These are phyloP conservation scores for Steatornis caripensis DNA, from an alignment of 2,113 vertebrate genomes.

Conservation along the genomic window DNA sequence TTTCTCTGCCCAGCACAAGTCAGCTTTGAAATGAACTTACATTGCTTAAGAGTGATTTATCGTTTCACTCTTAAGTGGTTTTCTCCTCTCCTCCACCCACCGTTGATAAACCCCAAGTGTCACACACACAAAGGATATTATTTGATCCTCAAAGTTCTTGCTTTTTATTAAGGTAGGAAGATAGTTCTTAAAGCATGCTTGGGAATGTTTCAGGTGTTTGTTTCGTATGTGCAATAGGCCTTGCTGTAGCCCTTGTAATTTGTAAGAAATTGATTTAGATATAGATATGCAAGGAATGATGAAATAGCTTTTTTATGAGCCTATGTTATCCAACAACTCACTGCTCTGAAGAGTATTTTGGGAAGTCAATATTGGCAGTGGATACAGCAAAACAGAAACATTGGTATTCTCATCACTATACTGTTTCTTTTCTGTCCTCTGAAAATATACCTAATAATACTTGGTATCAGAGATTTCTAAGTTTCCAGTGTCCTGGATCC, in stretches of 20 bases:
- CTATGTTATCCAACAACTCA: background rate
- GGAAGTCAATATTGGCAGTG: background rate
- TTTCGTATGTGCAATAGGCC: background rate
- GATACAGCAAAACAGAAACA: background rate
- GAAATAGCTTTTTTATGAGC: background rate
- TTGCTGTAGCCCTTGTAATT: background rate
- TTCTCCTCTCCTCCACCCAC: background rate
- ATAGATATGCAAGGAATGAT: background rate
- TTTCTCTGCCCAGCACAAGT: background rate
- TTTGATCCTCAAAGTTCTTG: background rate
- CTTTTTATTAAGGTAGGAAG: background rate
- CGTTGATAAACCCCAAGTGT: background rate
- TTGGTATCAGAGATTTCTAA: background rate
- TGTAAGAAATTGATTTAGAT: background rate
- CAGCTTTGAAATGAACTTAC: background rate
- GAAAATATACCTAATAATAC: background rate
- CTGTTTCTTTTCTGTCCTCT: background rate
- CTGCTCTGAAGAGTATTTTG: background rate
- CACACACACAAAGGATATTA: background rate
- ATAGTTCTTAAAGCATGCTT: background rate
- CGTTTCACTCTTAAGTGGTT: background rate
- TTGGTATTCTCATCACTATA: background rate
- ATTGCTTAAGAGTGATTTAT: background rate
- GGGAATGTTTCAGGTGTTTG: background rate
- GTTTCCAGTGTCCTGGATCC: background rate